Evolutionary conservation across 2,113 vertebrate species (phyloP).

Genomic region (Scartelaos histophorus): DNA sequence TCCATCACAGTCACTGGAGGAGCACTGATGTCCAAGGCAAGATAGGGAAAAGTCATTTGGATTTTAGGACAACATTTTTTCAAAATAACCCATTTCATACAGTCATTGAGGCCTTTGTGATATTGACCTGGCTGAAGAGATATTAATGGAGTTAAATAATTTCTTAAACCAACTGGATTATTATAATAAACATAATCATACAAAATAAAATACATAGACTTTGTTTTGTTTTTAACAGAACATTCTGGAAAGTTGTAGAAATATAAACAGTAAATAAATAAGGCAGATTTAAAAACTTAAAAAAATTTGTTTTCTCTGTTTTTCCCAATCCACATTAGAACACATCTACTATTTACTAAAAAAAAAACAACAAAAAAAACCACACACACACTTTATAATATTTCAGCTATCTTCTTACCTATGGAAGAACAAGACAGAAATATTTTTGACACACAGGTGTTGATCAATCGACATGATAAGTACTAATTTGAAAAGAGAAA

Average conservation of each 20-base stretch:
- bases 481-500: no score
- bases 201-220: background rate
- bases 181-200: constrained; percentile 3
- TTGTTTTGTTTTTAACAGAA: background rate
- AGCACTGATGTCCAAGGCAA: background rate
- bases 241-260: background rate
- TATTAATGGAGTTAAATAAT: background rate
- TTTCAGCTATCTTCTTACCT: background rate
- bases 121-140: background rate
- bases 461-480: no score
- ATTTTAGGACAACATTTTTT: background rate
- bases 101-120: background rate
- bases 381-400: background rate
- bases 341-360: background rate
- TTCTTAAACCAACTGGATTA: background rate
- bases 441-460: no score
- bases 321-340: background rate
- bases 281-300: background rate
- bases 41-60: constrained; percentile 1
- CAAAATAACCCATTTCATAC: background rate
- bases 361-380: background rate
- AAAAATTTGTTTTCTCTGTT: background rate
- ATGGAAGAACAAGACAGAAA: background rate
- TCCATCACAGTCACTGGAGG: constrained; percentile 4
- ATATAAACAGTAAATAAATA: background rate